Evolutionary conservation across 2,113 vertebrate species (phyloP).

Genomic region (Megaceryle maxima): DNA sequence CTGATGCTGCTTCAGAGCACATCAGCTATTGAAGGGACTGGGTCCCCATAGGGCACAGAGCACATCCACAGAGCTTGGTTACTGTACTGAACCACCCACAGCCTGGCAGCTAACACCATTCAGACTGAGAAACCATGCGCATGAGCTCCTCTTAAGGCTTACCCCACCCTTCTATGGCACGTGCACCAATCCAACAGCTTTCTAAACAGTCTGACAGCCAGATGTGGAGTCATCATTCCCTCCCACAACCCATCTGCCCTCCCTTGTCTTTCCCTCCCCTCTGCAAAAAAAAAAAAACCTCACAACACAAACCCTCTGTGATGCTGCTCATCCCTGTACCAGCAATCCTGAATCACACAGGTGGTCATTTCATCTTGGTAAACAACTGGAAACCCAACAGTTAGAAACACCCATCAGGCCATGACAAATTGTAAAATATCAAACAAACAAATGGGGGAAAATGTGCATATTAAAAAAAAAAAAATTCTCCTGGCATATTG

Average conservation of each 20-base stretch:
- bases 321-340: neutral
- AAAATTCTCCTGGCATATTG: slow-evolving; percentile 68
- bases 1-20: neutral
- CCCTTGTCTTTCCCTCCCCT: neutral
- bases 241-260: neutral
- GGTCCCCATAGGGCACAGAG: neutral
- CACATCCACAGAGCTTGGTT: neutral
- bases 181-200: neutral
- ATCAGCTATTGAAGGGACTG: rapidly evolving
- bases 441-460: slow-evolving; percentile 67
- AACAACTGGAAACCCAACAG: neutral
- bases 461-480: slow-evolving; percentile 72
- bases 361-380: neutral
- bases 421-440: slow-evolving; percentile 34
- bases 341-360: neutral
- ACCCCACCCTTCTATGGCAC: neutral
- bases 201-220: neutral
- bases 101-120: neutral
- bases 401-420: neutral
- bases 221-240: neutral
- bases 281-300: neutral
- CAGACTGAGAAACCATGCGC: neutral
- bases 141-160: neutral
- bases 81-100: slow-evolving; percentile 19
- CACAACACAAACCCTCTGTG: neutral